These are phyloP conservation scores for Gallinago undulata DNA, from an alignment of 2,113 vertebrate species.

Conservation along the genomic window DNA sequence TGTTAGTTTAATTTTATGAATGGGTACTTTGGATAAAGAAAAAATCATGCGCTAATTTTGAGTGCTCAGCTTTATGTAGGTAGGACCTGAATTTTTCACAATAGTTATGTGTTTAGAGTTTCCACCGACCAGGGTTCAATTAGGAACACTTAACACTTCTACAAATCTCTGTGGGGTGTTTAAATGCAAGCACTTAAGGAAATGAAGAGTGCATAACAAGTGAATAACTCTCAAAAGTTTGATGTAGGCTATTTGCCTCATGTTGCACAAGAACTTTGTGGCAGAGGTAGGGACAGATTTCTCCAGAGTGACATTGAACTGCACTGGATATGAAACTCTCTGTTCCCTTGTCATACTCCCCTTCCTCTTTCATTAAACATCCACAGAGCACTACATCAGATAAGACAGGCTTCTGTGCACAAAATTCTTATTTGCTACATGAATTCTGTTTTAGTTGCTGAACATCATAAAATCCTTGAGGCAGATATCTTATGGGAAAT, in stretches of 20 bases:
- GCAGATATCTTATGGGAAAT: conserved; percentile 32
- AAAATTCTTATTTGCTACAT: conserved; percentile 35
- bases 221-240: background rate
- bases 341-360: background rate
- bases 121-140: background rate
- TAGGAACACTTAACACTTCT: background rate
- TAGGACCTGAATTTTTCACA: background rate
- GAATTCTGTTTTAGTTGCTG: conserved; percentile 38
- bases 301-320: background rate
- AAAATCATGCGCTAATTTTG: background rate
- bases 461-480: conserved; percentile 44
- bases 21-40: background rate
- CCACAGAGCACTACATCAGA: background rate
- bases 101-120: background rate
- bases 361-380: background rate
- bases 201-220: background rate
- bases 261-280: background rate
- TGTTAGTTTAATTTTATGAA: background rate
- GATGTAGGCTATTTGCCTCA: background rate
- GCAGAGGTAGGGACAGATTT: background rate
- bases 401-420: conserved; percentile 18
- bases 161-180: background rate
- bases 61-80: background rate
- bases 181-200: background rate
- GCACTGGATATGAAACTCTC: background rate